Base-by-base conservation (phyloP, 2,888 invertebrate species). In the Lasioglossum calceatum region DNA sequence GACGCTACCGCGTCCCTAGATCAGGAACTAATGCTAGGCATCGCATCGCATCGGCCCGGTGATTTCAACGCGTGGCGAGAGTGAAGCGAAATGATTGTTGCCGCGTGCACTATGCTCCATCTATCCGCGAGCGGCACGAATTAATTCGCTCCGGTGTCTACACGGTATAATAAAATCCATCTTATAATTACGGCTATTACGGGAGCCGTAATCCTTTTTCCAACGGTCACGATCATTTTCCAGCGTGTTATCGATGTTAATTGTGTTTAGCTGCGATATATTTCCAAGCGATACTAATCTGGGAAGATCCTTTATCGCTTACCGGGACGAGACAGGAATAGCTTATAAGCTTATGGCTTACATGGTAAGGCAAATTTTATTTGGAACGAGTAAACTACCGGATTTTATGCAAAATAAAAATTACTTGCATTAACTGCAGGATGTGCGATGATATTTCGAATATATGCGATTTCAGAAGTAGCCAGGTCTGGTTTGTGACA, bases 31-130 rank as follows among this genome's bases (percentile, higher is more conserved):
- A 70, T 12, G 70, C 39, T 10, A 23, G 70, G 12, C 39, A 23
- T 61, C 36, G 36, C 36, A 36, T 36, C 36, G 36, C 36, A 36
- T 36, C 23, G n/a, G 19, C 10, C 23, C 39, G 70, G 70, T 39
- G 70, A 70, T 70, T 70, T 70, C 70, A 70, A 70, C 70, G 70
- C 70, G 39, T 70, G 70, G 70, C 36, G 12, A 39, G 7, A 19
- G 8, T 4, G 10, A 19, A 23, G 67, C 19, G 27, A 39, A 23
- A 19, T 36, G 67, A 70, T 70, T 8, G 23, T 70, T 70, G 8
- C 67, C 67, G 8, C 10, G 7, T 7, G 19, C 3, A 2, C 23
- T 23, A 7, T 70, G 23, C 39, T 19, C 19, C 10, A 36, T 19
- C 36, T 39, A 10, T 2, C 19, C 4, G 19, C 19, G 23, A 10